phyloP scores from a whole-genome alignment of 2,113 vertebrate species.

The Condylura cristata region DNA sequence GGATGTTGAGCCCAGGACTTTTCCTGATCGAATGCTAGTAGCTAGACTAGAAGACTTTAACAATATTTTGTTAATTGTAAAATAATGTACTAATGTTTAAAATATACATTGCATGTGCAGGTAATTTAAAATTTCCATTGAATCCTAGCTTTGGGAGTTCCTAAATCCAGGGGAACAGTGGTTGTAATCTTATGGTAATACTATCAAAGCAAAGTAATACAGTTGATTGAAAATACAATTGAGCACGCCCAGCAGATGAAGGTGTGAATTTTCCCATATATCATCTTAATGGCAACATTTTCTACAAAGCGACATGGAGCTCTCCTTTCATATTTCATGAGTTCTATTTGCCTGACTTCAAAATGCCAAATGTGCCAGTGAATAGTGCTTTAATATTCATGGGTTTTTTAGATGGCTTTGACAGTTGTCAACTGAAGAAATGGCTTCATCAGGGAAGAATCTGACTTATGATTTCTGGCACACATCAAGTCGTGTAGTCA shows the following conservation, averaged over 20 bases:
- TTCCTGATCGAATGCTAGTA: not conserved
- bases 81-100: slow-evolving; percentile 55
- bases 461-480: slow-evolving; percentile 81
- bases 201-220: slow-evolving; percentile 80
- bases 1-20: not conserved
- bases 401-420: slow-evolving; percentile 82
- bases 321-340: slow-evolving; percentile 89
- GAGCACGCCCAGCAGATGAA: slow-evolving; percentile 83
- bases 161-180: slow-evolving; percentile 47
- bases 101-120: slow-evolving; percentile 49
- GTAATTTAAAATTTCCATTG: slow-evolving; percentile 57
- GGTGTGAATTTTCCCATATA: slow-evolving; percentile 84
- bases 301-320: slow-evolving; percentile 80
- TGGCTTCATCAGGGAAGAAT: slow-evolving; percentile 84
- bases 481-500: slow-evolving; percentile 62
- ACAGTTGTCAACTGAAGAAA: slow-evolving; percentile 88
- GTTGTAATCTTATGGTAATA: slow-evolving; percentile 71
- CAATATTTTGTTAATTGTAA: slow-evolving; percentile 54
- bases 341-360: slow-evolving; percentile 88
- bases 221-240: slow-evolving; percentile 81
- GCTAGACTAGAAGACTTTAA: not conserved
- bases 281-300: slow-evolving; percentile 88
- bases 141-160: slow-evolving; percentile 58
- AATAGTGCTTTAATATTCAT: slow-evolving; percentile 89
- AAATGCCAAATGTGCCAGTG: slow-evolving; percentile 86